These are phyloP conservation scores for Caenorhabditis elegans DNA, from an alignment of 1,140 invertebrate genomes.

Conservation along the genomic window DNA sequence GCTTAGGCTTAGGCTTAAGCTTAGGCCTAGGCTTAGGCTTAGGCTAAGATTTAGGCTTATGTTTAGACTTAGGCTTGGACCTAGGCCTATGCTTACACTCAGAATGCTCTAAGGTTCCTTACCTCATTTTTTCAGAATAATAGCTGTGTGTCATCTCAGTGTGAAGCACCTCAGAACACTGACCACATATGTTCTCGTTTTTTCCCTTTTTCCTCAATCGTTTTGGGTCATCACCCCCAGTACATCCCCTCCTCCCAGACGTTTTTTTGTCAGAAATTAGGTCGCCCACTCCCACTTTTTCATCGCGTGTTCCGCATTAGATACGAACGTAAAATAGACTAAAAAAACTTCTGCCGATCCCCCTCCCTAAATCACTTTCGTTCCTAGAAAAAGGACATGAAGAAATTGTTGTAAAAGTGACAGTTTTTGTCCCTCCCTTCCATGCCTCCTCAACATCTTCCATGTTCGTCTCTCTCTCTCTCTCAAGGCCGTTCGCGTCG, in stretches of 20 bases:
- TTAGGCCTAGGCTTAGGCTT: no score
- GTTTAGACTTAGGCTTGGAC: no score
- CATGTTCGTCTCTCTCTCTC: background rate
- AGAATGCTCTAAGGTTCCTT: background rate
- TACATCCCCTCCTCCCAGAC: background rate
- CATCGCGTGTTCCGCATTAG: background rate
- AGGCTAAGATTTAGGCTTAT: no score
- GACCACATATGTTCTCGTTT: background rate
- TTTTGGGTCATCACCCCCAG: slow-evolving; percentile 24
- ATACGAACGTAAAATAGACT: background rate
- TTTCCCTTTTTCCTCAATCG: background rate
- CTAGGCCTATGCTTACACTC: no score
- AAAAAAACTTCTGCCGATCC: background rate
- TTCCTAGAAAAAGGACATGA: background rate
- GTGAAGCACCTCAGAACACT: background rate
- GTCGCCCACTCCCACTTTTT: slow-evolving; percentile 14
- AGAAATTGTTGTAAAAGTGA: slow-evolving; percentile 12
- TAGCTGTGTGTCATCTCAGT: no score
- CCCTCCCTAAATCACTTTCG: background rate
- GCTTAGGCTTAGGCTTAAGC: no score
- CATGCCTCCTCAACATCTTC: no score
- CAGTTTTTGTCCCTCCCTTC: background rate
- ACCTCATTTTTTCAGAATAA: background rate
- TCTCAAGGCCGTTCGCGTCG: background rate
- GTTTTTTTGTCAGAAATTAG: background rate